Base-by-base conservation (phyloP, 2,797 vertebrate genomes). In the Sebastes vulpes region DNA sequence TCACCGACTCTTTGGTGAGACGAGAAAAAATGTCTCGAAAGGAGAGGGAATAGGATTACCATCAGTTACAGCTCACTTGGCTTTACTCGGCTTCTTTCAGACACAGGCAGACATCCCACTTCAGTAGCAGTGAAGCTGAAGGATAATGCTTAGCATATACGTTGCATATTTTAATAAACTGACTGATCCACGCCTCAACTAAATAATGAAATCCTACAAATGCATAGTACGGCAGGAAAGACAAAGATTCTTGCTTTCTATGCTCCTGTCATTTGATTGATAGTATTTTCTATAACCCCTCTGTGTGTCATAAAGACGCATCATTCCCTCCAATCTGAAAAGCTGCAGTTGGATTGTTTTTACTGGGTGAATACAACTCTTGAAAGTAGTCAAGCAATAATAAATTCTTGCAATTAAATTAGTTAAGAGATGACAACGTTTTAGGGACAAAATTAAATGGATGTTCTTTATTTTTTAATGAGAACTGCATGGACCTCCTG, bases 11-110 rank as follows among this genome's bases (percentile, higher is more conserved):
- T 67, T 61, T 61, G 48, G 50, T 54, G 56, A 67, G 77, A 79
- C 53, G 65, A 67, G 58, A 72, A 42, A 71, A 73, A 71, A 52
- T 25, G 58, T 76, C 23, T 74, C 65, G 60, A 48, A 89, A 60
- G 58, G 32, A 32, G 7, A 26, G 48, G 31, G 14, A 67, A 70
- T 42, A n/a, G 48, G 67, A 61, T 79, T 67, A 48, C 54, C 70
- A 46, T 32, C 46, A 50, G 56, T 75, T 69, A 56, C 31, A 71
- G 71, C 70, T 79, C 60, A 65, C 52, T 75, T 67, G 20, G 35
- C 60, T 82, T 85, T 32, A 28, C 48, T 58, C 29, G n/a, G 54
- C 58, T 72, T 63, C 69, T 76, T 63, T 69, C 20, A 70, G 35
- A 83, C 65, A 42, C 20, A 18, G 4, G 23, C 10, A 66, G 20